phyloP scores from a whole-genome alignment of 1,140 invertebrate species.

The Pogonomyrmex californicus region DNA sequence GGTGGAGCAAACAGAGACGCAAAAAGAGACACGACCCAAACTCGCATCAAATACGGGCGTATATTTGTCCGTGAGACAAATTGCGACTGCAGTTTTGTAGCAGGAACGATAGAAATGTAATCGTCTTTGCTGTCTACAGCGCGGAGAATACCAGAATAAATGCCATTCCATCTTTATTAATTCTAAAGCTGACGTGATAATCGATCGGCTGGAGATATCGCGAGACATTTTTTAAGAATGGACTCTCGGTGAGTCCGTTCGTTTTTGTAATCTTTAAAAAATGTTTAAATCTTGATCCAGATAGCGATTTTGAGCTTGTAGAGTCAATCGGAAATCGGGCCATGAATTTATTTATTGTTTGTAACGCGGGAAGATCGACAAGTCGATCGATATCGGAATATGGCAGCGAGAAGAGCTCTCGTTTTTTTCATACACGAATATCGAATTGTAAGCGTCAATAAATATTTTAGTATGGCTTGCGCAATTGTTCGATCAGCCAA shows the following conservation, averaged over 20 bases:
- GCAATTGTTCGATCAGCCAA: constrained; percentile 63
- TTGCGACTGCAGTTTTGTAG: constrained; percentile 42
- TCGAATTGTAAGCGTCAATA: constrained; percentile 64
- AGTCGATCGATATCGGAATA: constrained; percentile 38
- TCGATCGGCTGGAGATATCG: background rate
- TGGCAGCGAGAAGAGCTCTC: constrained; percentile 20
- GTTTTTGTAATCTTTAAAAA: constrained; percentile 3
- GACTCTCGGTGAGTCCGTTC: background rate
- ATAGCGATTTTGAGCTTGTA: background rate
- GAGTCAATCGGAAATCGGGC: constrained; percentile 32
- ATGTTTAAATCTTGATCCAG: background rate
- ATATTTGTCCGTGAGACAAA: constrained; percentile 41
- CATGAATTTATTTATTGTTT: constrained; percentile 33
- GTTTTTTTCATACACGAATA: constrained; percentile 44
- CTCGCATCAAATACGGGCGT: constrained; percentile 49
- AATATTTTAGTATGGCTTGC: constrained; percentile 65
- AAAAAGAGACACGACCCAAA: constrained; percentile 55
- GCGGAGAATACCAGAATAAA: background rate
- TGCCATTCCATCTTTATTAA: constrained; percentile 1
- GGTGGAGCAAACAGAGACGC: background rate
- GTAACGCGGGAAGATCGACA: constrained; percentile 37
- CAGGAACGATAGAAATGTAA: constrained; percentile 35
- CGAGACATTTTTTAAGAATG: background rate
- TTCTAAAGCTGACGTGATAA: background rate
- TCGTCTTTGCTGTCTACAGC: background rate